These are phyloP conservation scores for Enteromius unitaeniatus DNA, from an alignment of 2,797 vertebrate species.

Conservation along the genomic window DNA sequence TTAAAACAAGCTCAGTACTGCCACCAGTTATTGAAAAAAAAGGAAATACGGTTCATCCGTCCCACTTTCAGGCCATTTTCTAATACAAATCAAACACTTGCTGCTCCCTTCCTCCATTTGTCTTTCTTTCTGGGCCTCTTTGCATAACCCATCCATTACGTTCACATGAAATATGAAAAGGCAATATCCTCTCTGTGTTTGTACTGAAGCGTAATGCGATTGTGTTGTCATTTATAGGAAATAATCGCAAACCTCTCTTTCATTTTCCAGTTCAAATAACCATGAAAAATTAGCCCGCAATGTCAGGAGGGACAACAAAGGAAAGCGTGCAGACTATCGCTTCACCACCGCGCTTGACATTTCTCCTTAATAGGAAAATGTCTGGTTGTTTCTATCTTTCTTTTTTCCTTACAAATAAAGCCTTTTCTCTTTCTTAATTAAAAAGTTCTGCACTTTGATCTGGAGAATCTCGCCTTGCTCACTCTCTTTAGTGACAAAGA, in stretches of 20 bases:
- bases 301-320: conserved; percentile 92
- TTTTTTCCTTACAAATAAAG: conserved; percentile 63
- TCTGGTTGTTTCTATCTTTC: conserved; percentile 78
- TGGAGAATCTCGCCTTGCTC: conserved; percentile 69
- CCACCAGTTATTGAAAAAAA: conserved; percentile 75
- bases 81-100: conserved; percentile 84
- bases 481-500: conserved; percentile 50
- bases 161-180: conserved; percentile 93
- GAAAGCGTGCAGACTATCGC: conserved; percentile 80
- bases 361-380: conserved; percentile 85
- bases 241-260: conserved; percentile 94
- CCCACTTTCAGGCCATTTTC: conserved; percentile 77
- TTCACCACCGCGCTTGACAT: conserved; percentile 82
- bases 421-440: conserved; percentile 76
- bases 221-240: conserved; percentile 99
- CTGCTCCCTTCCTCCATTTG: conserved; percentile 79
- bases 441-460: conserved; percentile 81
- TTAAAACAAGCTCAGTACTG: conserved; percentile 75
- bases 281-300: conserved; percentile 99
- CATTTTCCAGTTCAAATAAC: conserved; percentile 99
- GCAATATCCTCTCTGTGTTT: conserved; percentile 91
- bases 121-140: conserved; percentile 82
- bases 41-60: conserved; percentile 58
- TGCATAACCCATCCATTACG: conserved; percentile 87
- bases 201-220: conserved; percentile 95